Conservation (phyloP, 2,797 vertebrate genomes). For the Momotus momota region DNA sequence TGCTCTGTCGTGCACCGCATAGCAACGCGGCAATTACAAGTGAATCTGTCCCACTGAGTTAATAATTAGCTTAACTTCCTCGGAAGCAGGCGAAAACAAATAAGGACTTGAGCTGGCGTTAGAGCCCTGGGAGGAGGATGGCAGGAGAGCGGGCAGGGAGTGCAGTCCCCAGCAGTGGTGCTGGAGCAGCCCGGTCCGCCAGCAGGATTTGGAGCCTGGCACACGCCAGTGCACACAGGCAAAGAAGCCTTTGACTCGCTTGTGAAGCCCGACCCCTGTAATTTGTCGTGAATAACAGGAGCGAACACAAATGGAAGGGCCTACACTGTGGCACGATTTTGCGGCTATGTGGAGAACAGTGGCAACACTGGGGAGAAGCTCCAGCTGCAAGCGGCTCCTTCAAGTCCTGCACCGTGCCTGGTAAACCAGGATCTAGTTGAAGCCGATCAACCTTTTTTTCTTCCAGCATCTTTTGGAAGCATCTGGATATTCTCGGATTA, state of each 20-base stretch:
- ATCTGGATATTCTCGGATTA: neutral
- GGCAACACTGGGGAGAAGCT: neutral
- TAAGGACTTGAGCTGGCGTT: neutral
- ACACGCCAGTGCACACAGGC: fast-evolving
- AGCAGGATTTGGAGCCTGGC: neutral
- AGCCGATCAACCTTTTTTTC: neutral
- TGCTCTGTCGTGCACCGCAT: neutral
- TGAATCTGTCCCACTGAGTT: slow-evolving; percentile 47
- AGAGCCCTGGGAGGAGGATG: neutral
- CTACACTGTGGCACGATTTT: neutral
- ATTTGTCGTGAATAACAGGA: neutral
- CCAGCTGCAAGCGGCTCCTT: neutral
- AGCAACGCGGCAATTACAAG: slow-evolving; percentile 63
- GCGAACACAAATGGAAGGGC: neutral
- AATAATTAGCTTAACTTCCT: slow-evolving; percentile 71
- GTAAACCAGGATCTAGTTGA: neutral
- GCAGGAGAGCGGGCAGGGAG: neutral
- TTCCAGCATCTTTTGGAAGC: neutral
- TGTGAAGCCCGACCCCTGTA: neutral
- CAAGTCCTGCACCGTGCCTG: neutral
- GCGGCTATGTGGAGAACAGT: neutral
- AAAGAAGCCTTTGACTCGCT: neutral
- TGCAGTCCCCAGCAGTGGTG: neutral
- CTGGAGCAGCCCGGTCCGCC: neutral
- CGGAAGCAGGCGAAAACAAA: slow-evolving; percentile 54